These are phyloP conservation scores for Pelobates cultripes DNA, from an alignment of 2,797 vertebrate genomes.

Conservation along the genomic window DNA sequence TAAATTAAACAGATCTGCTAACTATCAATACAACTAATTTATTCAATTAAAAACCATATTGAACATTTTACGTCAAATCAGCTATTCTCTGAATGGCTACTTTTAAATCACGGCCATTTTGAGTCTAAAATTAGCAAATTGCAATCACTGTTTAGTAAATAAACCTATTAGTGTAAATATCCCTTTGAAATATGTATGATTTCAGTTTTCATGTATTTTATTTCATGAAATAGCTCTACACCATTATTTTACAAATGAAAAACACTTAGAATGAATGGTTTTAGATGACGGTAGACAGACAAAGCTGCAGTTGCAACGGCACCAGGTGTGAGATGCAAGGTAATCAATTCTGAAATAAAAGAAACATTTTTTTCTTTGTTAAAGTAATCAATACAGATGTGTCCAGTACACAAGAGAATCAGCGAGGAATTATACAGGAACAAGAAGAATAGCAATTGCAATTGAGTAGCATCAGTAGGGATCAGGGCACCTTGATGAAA, in stretches of 20 bases:
- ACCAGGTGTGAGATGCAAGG: slow-evolving; percentile 21
- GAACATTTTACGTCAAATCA: no score
- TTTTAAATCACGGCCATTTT: no score
- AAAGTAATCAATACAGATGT: slow-evolving; percentile 26
- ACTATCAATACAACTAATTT: no score
- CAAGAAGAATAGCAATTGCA: slow-evolving; percentile 5
- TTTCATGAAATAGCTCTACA: slow-evolving; percentile 37
- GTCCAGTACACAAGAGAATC: slow-evolving; percentile 32
- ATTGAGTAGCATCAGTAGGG: slow-evolving; percentile 32
- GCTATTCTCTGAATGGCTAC: no score
- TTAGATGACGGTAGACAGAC: slow-evolving; percentile 19
- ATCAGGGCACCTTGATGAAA: slow-evolving; percentile 10
- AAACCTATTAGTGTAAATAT: not conserved
- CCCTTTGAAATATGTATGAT: not conserved
- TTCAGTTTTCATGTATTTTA: not conserved
- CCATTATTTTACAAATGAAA: slow-evolving; percentile 36
- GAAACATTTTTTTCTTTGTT: slow-evolving; percentile 20
- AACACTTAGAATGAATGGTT: slow-evolving; percentile 29
- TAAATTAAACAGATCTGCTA: no score
- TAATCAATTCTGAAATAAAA: slow-evolving; percentile 39
- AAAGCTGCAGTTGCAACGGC: not conserved
- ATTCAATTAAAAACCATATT: no score
- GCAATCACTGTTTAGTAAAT: no score
- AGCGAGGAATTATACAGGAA: slow-evolving; percentile 28
- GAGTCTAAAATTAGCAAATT: no score